Base-by-base conservation (phyloP, 2,797 vertebrate species). In the Microctenopoma lineatum region DNA sequence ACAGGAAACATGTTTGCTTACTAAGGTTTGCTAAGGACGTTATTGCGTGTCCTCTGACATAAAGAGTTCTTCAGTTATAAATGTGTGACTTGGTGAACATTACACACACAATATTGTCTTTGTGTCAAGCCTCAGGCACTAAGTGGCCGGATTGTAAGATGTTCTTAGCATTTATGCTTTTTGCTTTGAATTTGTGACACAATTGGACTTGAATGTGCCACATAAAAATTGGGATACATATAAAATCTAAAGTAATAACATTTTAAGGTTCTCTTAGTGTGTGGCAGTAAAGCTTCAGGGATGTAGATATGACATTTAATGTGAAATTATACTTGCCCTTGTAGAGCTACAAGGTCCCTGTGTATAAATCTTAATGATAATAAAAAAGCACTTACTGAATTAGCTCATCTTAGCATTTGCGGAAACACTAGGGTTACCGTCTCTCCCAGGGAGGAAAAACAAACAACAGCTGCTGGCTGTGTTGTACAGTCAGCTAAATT, bases 391-490 rank as follows among this genome's bases (percentile, higher is more conserved):
- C 38, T 61, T 39, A 45, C 62, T 56, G 39, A 77, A 77, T 83
- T 57, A 73, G 52, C 54, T 42, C 21, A 58, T 29, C 16, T 60
- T 66, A 53, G 66, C 62, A 47, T 73, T 70, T 62, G 41, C 64
- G 52, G 51, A 51, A 67, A 70, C 25, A 36, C 47, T 45, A 4
- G 48, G 25, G 77, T 66, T 48, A 46, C n/a, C 34, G 16, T 69
- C 79, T 63, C 60, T 69, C 52, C 7, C 14, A 34, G 71, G 46
- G 41, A 70, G 48, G 54, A 60, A 62, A 66, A 76, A 47, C 34
- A 29, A 65, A 83, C 69, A 75, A 80, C 81, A 82, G 73, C 81
- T 79, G 84, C 61, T 55, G 71, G 62, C 73, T 52, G 58, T 71
- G 73, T 47, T 60, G 64, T 73, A 29, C 51, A 79, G 69, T 87